Evolutionary conservation across 1,140 invertebrate species (phyloP), one percentile per base, ranked within the genome.

Genomic region (Zaprionus davidi): DNA sequence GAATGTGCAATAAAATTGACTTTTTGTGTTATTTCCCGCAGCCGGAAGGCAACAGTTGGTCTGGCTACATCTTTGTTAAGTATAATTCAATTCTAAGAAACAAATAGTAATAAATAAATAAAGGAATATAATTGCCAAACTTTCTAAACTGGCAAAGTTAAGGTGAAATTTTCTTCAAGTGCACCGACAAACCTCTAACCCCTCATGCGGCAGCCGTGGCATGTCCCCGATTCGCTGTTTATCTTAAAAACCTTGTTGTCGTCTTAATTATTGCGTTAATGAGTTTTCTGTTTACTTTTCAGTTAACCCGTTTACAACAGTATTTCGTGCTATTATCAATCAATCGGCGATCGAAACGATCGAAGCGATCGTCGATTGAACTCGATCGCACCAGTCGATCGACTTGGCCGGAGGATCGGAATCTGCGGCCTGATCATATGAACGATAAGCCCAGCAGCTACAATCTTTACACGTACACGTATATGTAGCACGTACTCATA

Each of bases 231-330:
- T 71, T 79, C 76, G 87, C 63, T 66, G 77, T 85, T 90, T 91
- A 91, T 91, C 90, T 91, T 91, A 91, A 91, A 91, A 91, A 91
- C 90, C 90, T 91, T 91, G 90, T 91, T 91, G 90, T 91, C 90
- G 90, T 91, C 90, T 91, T 91, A 91, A 91, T 91, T 91, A 91
- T 90, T 91, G 90, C 90, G 90, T 91, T 91, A 91, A 91, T 91
- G 90, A 91, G 90, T 91, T 91, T 91, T 91, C 80, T 79, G 90
- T 91, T 91, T 91, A 72, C 75, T 69, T 85, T 62, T 44, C 56
- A 70, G 62, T 75, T 55, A 90, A 90, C 85, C 78, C 85, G 81
- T 81, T 90, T 83, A 78, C 77, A 76, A 75, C 84, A 79, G 78
- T 86, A 82, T 90, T 79, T 88, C 87, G 79, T 90, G 87, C 86